phyloP scores from a whole-genome alignment of 1,140 invertebrate species.

The Drosophila murphyi region DNA sequence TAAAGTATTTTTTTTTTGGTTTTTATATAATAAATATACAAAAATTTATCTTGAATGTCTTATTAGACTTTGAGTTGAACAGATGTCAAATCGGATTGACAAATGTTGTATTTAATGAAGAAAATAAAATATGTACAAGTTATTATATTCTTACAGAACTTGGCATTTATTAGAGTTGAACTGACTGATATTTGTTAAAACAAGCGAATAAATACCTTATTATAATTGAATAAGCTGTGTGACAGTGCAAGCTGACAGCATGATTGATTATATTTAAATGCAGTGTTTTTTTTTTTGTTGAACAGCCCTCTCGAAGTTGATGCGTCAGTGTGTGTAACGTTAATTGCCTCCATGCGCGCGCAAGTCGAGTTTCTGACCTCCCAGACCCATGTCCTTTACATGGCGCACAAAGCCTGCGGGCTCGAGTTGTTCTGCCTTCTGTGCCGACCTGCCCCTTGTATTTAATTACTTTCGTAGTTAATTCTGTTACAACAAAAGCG shows the following conservation, averaged over 20 bases:
- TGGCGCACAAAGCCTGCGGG: slow-evolving; percentile 41
- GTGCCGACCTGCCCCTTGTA: slow-evolving; percentile 45
- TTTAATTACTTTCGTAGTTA: slow-evolving; percentile 81
- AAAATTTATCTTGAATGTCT: too few species aligned
- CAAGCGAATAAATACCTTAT: background rate
- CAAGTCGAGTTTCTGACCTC: slow-evolving; percentile 62
- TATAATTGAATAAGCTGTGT: background rate
- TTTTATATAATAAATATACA: too few species aligned
- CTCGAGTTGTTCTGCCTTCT: slow-evolving; percentile 48
- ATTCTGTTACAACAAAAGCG: slow-evolving; percentile 73
- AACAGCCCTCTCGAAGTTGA: slow-evolving; percentile 13
- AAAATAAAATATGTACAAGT: too few species aligned
- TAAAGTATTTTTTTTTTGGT: too few species aligned
- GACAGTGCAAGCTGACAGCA: background rate
- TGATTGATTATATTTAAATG: background rate
- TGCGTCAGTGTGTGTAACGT: slow-evolving; percentile 49
- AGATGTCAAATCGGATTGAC: too few species aligned
- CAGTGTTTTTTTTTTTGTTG: background rate
- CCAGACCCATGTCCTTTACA: slow-evolving; percentile 30
- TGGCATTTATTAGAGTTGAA: background rate
- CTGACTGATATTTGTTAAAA: background rate
- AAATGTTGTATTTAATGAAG: too few species aligned
- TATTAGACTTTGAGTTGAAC: too few species aligned
- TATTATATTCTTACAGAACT: too few species aligned
- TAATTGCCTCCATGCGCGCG: slow-evolving; percentile 76